Conservation (phyloP, 2,113 vertebrate species). For the Heliornis fulica region DNA sequence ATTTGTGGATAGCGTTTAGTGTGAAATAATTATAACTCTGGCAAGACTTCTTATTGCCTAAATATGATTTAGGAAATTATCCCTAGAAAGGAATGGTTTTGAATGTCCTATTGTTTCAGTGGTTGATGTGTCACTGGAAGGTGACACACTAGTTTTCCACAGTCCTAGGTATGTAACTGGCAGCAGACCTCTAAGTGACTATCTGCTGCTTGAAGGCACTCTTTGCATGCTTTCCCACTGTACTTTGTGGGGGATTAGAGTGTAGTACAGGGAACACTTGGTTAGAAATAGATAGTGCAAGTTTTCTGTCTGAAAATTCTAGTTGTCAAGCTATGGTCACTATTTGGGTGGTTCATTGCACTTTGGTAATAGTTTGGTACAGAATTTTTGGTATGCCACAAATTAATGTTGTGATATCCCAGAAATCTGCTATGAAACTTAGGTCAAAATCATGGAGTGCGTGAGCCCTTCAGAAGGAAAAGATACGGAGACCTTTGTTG, state of each 20-base stretch:
- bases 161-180: background rate
- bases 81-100: background rate
- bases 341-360: background rate
- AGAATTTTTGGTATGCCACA: background rate
- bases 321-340: background rate
- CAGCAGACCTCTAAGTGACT: background rate
- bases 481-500: background rate
- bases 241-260: background rate
- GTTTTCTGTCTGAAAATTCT: background rate
- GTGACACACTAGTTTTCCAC: background rate
- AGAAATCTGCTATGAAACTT: background rate
- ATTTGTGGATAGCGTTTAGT: background rate
- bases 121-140: background rate
- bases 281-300: background rate
- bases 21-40: background rate
- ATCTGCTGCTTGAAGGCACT: background rate
- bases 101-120: background rate
- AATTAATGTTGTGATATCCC: background rate
- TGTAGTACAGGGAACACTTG: background rate
- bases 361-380: background rate
- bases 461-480: background rate
- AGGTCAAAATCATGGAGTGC: background rate
- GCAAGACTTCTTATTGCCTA: background rate
- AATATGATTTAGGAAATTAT: background rate
- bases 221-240: rapidly evolving